Conservation (phyloP, 2,797 vertebrate genomes). For the Carapus acus region DNA sequence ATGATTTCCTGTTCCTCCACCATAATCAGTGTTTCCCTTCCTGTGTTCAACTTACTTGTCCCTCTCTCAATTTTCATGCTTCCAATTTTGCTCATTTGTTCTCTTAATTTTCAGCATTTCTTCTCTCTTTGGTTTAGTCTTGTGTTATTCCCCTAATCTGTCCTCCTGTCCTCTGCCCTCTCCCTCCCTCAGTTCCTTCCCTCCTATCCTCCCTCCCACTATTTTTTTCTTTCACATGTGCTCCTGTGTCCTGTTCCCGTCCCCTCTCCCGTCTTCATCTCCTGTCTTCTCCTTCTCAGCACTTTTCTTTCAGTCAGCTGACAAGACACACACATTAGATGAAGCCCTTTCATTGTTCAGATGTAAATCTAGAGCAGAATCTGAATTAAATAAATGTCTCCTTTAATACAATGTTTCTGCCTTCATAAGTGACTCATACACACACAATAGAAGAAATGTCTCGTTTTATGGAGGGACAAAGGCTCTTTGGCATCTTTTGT, state of each 20-base stretch:
- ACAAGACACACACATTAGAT: conserved; percentile 69
- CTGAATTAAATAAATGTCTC: conserved; percentile 67
- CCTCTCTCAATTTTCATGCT: no score
- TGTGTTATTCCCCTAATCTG: not conserved
- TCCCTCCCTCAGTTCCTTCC: not conserved
- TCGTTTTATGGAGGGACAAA: conserved; percentile 76
- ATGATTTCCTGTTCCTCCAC: no score
- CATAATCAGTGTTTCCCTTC: no score
- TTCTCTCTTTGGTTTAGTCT: no score
- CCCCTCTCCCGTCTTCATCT: conserved; percentile 12
- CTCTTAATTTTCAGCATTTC: no score
- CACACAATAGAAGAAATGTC: conserved; percentile 69
- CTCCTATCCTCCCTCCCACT: not conserved
- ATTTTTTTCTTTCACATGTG: not conserved
- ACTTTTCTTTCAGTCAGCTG: conserved; percentile 54
- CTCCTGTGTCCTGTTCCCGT: not conserved
- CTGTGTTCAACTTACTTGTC: no score
- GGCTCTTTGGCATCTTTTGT: conserved; percentile 75
- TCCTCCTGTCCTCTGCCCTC: not conserved
- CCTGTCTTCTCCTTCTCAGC: conserved; percentile 13
- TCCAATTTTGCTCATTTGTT: no score
- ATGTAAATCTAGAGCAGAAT: conserved; percentile 69
- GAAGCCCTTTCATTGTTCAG: conserved; percentile 62
- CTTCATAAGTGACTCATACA: conserved; percentile 72
- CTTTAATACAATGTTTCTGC: conserved; percentile 66